These are phyloP conservation scores for Drosophila borealis DNA, from an alignment of 2,888 invertebrate genomes.

Conservation along the genomic window DNA sequence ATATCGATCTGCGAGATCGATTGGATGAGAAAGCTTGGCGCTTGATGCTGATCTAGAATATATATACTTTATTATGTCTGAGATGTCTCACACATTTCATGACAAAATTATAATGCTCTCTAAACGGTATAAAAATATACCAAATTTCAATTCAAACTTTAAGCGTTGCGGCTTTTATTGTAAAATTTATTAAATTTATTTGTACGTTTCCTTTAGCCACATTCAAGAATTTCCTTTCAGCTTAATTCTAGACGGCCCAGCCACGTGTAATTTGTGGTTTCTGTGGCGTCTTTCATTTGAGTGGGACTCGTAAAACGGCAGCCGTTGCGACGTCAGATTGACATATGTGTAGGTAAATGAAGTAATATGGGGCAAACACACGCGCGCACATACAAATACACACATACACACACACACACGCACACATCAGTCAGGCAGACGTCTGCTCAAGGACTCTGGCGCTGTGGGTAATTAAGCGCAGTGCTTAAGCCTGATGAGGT, in stretches of 20 bases:
- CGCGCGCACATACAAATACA: not conserved
- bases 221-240: constrained; percentile 2
- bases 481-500: constrained; percentile 74
- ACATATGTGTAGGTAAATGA: constrained; percentile 38
- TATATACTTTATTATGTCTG: too few relatives aligned
- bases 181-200: constrained; percentile 21
- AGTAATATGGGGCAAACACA: constrained; percentile 27
- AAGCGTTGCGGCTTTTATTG: constrained; percentile 5
- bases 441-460: constrained; percentile 37
- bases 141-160: not conserved
- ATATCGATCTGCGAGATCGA: too few relatives aligned
- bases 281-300: constrained; percentile 14
- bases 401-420: not conserved
- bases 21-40: too few relatives aligned
- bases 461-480: constrained; percentile 66
- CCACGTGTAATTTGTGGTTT: constrained; percentile 34
- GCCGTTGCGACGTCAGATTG: constrained; percentile 21
- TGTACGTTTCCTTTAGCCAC: constrained; percentile 2
- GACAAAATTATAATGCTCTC: too few relatives aligned
- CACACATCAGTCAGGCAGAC: constrained; percentile 14
- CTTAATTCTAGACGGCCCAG: not conserved
- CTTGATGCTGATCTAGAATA: too few relatives aligned
- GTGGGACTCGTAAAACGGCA: constrained; percentile 11
- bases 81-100: too few relatives aligned
- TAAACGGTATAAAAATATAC: too few relatives aligned